Conservation (phyloP, 2,113 vertebrate genomes). For the Crotalus horridus region DNA sequence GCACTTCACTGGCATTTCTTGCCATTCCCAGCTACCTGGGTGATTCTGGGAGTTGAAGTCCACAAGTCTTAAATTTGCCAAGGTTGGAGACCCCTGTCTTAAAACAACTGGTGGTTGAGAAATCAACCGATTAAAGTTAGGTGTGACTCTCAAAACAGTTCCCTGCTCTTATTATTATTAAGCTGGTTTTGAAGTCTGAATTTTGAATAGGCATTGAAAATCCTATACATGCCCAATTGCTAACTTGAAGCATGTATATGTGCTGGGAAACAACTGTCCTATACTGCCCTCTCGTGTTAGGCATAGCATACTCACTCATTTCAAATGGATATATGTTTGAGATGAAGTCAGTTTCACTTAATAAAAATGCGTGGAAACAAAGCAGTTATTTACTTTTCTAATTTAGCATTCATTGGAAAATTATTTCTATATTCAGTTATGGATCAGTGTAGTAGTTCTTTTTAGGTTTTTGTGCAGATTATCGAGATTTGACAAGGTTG, state of each 20-base stretch:
- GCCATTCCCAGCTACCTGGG: too few species aligned
- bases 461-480: not conserved
- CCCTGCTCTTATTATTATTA: not conserved
- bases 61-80: too few species aligned
- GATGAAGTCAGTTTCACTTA: not conserved
- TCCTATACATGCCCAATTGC: not conserved
- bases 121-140: not conserved
- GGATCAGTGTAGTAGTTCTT: not conserved
- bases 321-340: not conserved
- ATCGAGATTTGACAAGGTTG: not conserved
- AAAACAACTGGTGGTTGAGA: not conserved
- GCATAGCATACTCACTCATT: not conserved
- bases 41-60: too few species aligned
- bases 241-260: not conserved
- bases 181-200: not conserved
- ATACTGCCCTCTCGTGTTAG: constrained; percentile 43
- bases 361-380: not conserved
- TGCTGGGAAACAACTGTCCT: not conserved
- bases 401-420: not conserved
- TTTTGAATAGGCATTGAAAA: not conserved
- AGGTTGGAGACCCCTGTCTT: not conserved
- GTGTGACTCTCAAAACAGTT: not conserved
- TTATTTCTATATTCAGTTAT: not conserved
- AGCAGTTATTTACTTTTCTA: not conserved
- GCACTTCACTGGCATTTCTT: not conserved